Conservation (phyloP, 2,888 invertebrate genomes). For the Halictus ligatus region DNA sequence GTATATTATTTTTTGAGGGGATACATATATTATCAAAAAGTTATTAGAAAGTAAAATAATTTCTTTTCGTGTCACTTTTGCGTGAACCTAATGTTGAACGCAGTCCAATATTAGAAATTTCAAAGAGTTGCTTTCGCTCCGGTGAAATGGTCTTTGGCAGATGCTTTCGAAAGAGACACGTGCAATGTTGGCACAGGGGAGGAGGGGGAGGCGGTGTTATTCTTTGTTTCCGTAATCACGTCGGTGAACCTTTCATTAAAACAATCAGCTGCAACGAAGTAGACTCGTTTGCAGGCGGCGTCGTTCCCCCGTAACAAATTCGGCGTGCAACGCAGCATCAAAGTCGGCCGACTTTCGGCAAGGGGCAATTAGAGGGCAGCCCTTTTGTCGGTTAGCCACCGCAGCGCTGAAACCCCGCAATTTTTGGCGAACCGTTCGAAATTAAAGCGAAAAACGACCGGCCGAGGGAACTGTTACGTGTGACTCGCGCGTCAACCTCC, state of each 20-base stretch:
- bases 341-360: constrained; percentile 24
- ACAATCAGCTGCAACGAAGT: neutral
- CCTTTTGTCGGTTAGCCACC: constrained; percentile 7
- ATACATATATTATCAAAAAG: no score
- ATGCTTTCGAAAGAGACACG: neutral
- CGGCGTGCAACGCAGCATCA: constrained; percentile 9
- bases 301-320: constrained; percentile 5
- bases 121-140: neutral
- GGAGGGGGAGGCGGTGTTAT: neutral
- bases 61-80: neutral
- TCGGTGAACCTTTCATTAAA: constrained; percentile 17
- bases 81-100: neutral
- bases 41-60: no score
- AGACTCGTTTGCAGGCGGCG: neutral
- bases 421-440: constrained; percentile 26
- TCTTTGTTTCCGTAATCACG: neutral
- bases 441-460: constrained; percentile 16
- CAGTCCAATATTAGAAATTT: neutral
- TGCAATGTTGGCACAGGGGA: no score
- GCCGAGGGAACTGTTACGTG: neutral
- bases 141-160: neutral
- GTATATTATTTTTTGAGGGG: no score
- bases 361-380: constrained; percentile 28
- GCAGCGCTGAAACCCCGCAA: constrained; percentile 16
- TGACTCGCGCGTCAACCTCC: neutral